A percentile compares a stretch with the other conserved stretches of the same genome.
These are phyloP conservation scores for Diaperis boleti DNA, from an alignment of 2,888 invertebrate genomes.

Conservation along the genomic window DNA sequence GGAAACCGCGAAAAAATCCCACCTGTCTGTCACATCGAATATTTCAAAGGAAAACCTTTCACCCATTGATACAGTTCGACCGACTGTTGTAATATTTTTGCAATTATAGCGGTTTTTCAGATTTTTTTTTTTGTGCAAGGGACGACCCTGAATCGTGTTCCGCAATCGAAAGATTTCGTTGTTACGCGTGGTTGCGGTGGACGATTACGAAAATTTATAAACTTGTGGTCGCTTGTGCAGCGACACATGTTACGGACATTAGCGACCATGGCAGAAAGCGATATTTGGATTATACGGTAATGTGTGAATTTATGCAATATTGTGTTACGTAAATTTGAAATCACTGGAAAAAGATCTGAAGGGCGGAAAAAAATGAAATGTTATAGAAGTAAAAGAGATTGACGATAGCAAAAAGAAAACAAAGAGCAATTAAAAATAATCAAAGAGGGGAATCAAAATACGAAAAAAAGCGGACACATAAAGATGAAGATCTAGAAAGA, in stretches of 20 bases:
- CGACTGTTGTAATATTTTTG: not conserved
- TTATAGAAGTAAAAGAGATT: too few species aligned
- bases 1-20: not conserved
- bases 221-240: not conserved
- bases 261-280: too few species aligned
- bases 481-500: too few species aligned
- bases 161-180: not conserved
- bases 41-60: constrained; percentile 1
- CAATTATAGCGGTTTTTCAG: constrained; percentile 1
- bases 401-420: too few species aligned
- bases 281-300: too few species aligned
- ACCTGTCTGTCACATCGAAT: not conserved
- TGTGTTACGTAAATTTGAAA: too few species aligned
- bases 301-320: too few species aligned
- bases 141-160: constrained; percentile 10
- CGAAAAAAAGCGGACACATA: too few species aligned
- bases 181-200: constrained; percentile 10
- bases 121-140: not conserved
- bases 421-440: too few species aligned
- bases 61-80: not conserved
- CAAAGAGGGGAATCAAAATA: too few species aligned
- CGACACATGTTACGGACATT: not conserved
- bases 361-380: too few species aligned
- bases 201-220: constrained; percentile 10
- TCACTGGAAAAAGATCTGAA: too few species aligned